Evolutionary conservation across 2,113 vertebrate genomes (phyloP).

Genomic region (Mobula hypostoma): DNA sequence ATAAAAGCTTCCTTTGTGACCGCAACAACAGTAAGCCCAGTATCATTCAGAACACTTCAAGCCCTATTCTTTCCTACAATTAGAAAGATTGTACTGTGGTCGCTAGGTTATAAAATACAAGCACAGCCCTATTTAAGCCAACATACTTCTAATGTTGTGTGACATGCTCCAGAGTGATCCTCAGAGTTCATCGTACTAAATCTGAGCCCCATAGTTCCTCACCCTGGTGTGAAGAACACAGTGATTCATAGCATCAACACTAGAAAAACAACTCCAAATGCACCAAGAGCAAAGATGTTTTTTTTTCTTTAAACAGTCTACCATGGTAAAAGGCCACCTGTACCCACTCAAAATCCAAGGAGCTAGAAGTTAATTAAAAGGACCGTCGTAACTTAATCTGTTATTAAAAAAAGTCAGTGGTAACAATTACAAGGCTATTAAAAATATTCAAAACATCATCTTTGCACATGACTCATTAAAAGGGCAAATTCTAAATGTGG

Average conservation of each 20-base stretch:
- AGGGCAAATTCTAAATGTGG: background rate
- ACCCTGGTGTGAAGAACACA: background rate
- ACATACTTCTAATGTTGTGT: background rate
- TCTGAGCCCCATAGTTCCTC: background rate
- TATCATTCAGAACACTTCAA: slow-evolving; percentile 8
- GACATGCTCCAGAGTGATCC: background rate
- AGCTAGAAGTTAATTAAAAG: background rate
- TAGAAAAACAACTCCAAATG: background rate
- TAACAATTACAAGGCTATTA: background rate
- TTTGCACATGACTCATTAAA: background rate
- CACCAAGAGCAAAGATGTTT: background rate
- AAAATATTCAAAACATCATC: background rate
- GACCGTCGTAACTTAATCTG: background rate
- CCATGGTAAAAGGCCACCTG: background rate
- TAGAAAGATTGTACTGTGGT: background rate
- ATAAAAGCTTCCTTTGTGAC: slow-evolving; percentile 26
- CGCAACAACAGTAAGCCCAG: slow-evolving; percentile 11
- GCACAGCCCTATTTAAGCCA: background rate
- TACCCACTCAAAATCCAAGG: background rate
- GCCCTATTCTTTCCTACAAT: background rate
- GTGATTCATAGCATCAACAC: background rate
- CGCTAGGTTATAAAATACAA: slow-evolving; percentile 19
- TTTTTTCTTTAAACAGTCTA: background rate
- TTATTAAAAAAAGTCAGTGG: background rate
- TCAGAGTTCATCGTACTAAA: background rate